Base-by-base conservation (phyloP, 1,140 invertebrate genomes). In the Asobara japonica region DNA sequence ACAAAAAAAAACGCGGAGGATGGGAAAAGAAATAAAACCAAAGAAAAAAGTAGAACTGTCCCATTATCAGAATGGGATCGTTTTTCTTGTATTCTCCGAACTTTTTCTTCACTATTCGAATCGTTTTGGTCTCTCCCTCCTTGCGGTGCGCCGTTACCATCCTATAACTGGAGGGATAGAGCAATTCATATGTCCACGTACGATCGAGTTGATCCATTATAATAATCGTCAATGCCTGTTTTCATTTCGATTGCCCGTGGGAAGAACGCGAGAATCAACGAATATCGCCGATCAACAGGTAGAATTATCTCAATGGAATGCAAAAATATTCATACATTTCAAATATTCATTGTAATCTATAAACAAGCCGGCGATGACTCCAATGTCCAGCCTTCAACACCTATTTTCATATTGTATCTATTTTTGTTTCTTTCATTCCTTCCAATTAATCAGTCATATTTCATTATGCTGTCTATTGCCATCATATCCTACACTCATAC, bases 41-140 rank as follows among this genome's bases (percentile, higher is more conserved):
- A 51, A 18, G 20, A 56, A 56, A 56, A 56, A 7, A 56, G 51
- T 56, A 22, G 51, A 56, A 56, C 25, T 10, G 22, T 27, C 7
- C 51, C 51, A 56, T 56, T 56, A 56, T 56, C 51, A 56, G 22
- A 56, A 56, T 56, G 51, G 51, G 51, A 18, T 56, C 51, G 51
- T 56, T 56, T 56, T 56, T 56, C 51, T 56, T 10, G 51, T 18
- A 56, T 56, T 22, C 20, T 56, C 51, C 6, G 6, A 3, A 10
- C 51, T 20, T 18, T 56, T 56, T 56, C 25, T 56, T 56, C 22
- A 22, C 22, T 56, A 25, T 56, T 56, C 18, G 51, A 56, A 56
- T 27, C 25, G 22, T 56, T 18, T 13, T 8, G 1, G 20, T 56
- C 7, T 56, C 18, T 56, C 25, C 25, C 22, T 27, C 16, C 45